These are phyloP conservation scores for Odobenus rosmarus DNA, from an alignment of 2,113 vertebrate species.

Conservation along the genomic window DNA sequence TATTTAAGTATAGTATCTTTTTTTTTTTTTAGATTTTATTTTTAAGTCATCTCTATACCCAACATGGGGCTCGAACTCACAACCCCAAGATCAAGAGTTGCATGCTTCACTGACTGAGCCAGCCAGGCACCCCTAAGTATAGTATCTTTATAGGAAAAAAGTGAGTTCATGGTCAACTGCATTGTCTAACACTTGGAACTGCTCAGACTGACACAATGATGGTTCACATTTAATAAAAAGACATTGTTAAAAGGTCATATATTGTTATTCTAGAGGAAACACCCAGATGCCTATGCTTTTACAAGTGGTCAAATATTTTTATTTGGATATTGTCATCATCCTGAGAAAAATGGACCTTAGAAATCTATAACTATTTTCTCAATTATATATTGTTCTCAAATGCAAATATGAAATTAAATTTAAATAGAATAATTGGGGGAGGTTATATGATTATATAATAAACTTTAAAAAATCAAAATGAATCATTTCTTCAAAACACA, in stretches of 20 bases:
- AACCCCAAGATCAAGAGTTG: background rate
- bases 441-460: background rate
- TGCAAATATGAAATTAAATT: background rate
- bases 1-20: too few relatives aligned
- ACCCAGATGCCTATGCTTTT: background rate
- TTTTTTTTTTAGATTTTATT: background rate
- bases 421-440: background rate
- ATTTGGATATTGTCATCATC: background rate
- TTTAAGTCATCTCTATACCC: background rate
- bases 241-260: background rate
- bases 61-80: background rate
- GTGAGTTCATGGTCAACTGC: background rate
- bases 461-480: constrained; percentile 2
- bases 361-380: background rate
- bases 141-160: background rate
- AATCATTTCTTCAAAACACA: background rate
- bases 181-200: background rate
- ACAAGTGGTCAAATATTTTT: background rate
- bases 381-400: background rate
- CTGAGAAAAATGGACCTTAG: background rate
- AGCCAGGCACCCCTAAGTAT: background rate
- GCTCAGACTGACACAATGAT: background rate
- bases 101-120: background rate
- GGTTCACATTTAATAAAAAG: background rate
- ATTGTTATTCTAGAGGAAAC: background rate